Conservation (phyloP, 2,113 vertebrate species). For the Gymnocephalus cernua region DNA sequence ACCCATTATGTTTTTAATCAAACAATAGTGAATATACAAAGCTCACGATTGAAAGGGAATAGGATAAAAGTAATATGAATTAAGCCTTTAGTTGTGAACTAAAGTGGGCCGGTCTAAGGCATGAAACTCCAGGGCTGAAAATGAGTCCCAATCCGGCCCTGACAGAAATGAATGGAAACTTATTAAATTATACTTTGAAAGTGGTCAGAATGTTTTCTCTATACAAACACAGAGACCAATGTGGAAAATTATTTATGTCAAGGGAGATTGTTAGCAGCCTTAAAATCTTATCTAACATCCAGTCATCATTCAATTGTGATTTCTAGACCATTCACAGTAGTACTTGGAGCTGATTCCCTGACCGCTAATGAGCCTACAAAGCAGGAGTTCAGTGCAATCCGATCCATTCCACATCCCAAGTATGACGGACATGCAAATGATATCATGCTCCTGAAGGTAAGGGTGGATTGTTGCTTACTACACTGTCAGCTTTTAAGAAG, state of each 20-base stretch:
- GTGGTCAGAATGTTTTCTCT: not conserved
- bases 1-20: too few relatives aligned
- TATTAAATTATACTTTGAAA: not conserved
- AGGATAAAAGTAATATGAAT: too few relatives aligned
- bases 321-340: slow-evolving; percentile 71
- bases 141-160: too few relatives aligned
- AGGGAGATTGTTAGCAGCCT: not conserved
- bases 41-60: too few relatives aligned
- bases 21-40: too few relatives aligned
- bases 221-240: not conserved
- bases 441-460: slow-evolving; percentile 85
- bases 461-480: not conserved
- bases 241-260: not conserved
- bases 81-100: too few relatives aligned
- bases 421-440: slow-evolving; percentile 69
- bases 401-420: slow-evolving; percentile 62
- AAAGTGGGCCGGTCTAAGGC: too few relatives aligned
- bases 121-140: too few relatives aligned
- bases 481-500: not conserved
- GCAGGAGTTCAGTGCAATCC: slow-evolving; percentile 44
- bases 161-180: not conserved
- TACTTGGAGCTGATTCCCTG: slow-evolving; percentile 74
- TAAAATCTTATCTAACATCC: slow-evolving; percentile 7
- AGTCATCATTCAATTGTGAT: not conserved
- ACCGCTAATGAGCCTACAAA: slow-evolving; percentile 30